Evolutionary conservation across 2,888 invertebrate species (phyloP), one percentile per base, ranked within the genome.

Genomic region (Erynnis tages): DNA sequence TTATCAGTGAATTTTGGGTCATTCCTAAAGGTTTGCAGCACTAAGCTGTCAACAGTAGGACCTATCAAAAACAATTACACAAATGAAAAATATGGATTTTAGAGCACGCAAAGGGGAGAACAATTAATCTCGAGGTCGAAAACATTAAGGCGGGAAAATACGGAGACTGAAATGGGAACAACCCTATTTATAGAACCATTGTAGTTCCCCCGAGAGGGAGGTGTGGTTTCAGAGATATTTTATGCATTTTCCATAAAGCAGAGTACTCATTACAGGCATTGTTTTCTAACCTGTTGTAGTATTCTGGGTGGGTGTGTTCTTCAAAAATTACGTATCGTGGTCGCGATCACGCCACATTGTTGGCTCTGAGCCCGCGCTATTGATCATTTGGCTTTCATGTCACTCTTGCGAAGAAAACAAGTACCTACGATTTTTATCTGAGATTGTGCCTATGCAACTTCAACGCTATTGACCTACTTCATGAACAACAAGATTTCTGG

Each of bases 311-410:
- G 46, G 58, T 59, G 69, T 40, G 30, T 32, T 25, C 40, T 23
- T n/a, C 10, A 49, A 49, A 49, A 40, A 40, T 41, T 25, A 27
- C 27, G 49, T 41, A 50, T 41, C 72, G 67, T 70, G 76, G 75
- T 72, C 76, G 70, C 63, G 73, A 80, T 73, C 69, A 70, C 67
- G 71, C 85, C 82, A 83, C 82, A 76, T 74, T 61, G 65, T 79
- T 85, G 86, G 85, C 77, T 53, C 34, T 53, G 55, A 62, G 82
- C 83, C 86, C 71, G 66, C 59, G 59, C 60, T 69, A 73, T 76
- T 68, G 71, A 76, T 76, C 66, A 71, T 71, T 73, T 73, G 73
- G 67, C 71, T 77, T 77, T 73, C 68, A 58, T 66, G 17, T 49
- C 25, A 49, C 19, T 35, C 13, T 27, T 14, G 25, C 41, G 13